Conservation (phyloP, 2,797 vertebrate species). For the Gallinago nigripennis region DNA sequence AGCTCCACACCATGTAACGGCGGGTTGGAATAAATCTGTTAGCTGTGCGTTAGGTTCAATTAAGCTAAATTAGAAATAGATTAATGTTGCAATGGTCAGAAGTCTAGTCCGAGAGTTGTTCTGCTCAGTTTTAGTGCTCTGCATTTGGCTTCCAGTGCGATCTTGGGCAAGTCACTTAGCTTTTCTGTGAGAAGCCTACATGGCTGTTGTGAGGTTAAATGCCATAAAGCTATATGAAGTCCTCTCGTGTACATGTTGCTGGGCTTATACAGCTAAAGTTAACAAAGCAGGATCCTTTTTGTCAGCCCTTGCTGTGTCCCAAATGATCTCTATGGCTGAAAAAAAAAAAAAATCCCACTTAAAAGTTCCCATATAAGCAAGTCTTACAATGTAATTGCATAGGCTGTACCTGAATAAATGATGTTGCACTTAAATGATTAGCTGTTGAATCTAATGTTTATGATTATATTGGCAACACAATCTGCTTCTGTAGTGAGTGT, state of each 20-base stretch:
- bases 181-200: background rate
- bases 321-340: background rate
- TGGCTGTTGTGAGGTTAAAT: background rate
- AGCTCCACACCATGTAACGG: background rate
- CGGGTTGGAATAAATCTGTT: background rate
- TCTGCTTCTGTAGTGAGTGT: background rate
- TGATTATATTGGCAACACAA: background rate
- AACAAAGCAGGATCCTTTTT: background rate
- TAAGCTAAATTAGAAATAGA: background rate
- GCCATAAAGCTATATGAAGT: background rate
- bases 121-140: background rate
- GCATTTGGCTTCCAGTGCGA: constrained; percentile 25
- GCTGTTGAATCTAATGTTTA: background rate
- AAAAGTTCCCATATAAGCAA: background rate
- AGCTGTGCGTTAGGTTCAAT: background rate
- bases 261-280: background rate
- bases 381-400: background rate
- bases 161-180: background rate
- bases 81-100: background rate
- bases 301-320: background rate
- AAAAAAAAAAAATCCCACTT: rapidly evolving
- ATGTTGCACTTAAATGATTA: background rate
- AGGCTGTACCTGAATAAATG: background rate
- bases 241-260: background rate
- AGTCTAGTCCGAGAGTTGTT: background rate